phyloP scores from a whole-genome alignment of 2,113 vertebrate species.

The Herpetotheres cachinnans region DNA sequence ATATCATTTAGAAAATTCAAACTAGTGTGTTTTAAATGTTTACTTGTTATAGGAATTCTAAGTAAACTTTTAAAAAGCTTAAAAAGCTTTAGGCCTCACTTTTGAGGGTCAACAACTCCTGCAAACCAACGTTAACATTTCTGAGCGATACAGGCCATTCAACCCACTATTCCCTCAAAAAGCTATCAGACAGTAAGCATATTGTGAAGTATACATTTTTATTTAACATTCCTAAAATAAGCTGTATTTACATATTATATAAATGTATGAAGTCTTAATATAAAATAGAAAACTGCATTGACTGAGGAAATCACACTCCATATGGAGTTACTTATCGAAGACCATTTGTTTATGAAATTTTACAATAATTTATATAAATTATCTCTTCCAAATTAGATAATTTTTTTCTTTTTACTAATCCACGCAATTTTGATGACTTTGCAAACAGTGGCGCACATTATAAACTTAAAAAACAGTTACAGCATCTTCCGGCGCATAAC shows the following conservation, averaged over 20 bases:
- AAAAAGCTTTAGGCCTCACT: not conserved
- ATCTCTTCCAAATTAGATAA: constrained; percentile 78
- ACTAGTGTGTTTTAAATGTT: not conserved
- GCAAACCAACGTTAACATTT: constrained; percentile 3
- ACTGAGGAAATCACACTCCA: constrained; percentile 77
- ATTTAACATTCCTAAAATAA: constrained; percentile 91
- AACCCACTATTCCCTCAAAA: constrained; percentile 65
- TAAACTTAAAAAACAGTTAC: constrained; percentile 79
- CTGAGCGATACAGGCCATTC: not conserved
- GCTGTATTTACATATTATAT: constrained; percentile 88
- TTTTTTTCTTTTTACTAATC: constrained; percentile 63
- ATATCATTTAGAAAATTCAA: not conserved
- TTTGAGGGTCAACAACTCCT: not conserved
- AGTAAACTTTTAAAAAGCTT: not conserved
- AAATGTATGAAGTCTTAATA: constrained; percentile 84
- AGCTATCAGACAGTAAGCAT: constrained; percentile 74
- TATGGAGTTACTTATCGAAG: constrained; percentile 77
- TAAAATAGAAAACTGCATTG: constrained; percentile 82
- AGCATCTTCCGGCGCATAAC: constrained; percentile 89
- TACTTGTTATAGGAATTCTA: not conserved
- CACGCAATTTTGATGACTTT: constrained; percentile 74
- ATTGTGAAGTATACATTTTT: constrained; percentile 83
- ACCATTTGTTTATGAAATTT: constrained; percentile 79
- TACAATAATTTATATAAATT: constrained; percentile 90
- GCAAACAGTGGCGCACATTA: constrained; percentile 74